Base-by-base conservation (phyloP, 1,140 invertebrate species). In the Vanessa tameamea region DNA sequence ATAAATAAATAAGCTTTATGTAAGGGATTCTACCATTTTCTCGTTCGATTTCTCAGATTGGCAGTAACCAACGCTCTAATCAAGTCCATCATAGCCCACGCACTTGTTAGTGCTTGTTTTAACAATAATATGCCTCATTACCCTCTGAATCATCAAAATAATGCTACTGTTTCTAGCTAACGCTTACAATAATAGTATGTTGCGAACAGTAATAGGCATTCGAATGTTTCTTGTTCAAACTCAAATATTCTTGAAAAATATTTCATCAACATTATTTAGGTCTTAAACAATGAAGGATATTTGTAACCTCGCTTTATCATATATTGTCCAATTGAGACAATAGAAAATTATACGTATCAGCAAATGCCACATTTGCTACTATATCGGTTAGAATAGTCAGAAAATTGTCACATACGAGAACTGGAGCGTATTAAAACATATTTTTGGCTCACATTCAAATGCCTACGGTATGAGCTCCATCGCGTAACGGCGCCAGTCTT, bases 361-460 rank as follows among this genome's bases (percentile, higher is more conserved):
- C 15, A 61, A 61, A 61, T 31, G 26, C 20, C 57, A 37, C 13
- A 61, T 61, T 61, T n/a, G 57, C 26, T 61, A 13, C 53, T 20
- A 53, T 57, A 23, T 16, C 20, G 53, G 26, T 31, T 6, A 26
- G 23, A 1, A 37, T 15, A 37, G 26, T 61, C 23, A 61, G 57
- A 61, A 61, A 61, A 15, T 61, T 61, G 57, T 72, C 70, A 55
- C 47, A 65, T 47, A 37, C 23, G 47, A 69, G 61, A 73, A 69
- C 72, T 73, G 64, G 72, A 73, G 55, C 65, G 47, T 75, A 68
- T 68, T 68, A 75, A 76, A 78, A 70, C 57, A 75, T 69, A 69
- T 71, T 73, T 63, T 78, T 78, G 77, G 77, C 77, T 55, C 50
- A 71, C 51, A 63, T 73, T 78, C 77, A 79, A 79, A 76, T 79